Percentiles rank a stretch among this genome's conserved stretches.
Evolutionary conservation across 1,140 invertebrate genomes (phyloP).

Genomic region (Bombus turneri): DNA sequence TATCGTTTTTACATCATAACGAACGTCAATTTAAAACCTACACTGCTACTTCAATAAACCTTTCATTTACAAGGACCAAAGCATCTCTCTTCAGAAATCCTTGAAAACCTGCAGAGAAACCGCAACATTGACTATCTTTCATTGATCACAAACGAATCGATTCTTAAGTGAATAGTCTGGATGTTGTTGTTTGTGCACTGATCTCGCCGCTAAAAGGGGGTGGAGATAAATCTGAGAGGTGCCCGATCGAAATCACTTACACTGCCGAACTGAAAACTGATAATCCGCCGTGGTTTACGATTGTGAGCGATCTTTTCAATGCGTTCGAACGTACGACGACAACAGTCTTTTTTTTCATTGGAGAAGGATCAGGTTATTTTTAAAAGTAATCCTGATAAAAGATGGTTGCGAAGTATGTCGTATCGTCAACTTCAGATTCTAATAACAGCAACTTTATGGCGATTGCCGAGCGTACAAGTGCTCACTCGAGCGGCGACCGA

Average conservation of each 20-base stretch:
- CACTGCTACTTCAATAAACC: background rate
- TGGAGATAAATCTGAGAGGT: slow-evolving; percentile 20
- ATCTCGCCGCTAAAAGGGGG: slow-evolving; percentile 15
- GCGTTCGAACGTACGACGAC: background rate
- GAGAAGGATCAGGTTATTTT: background rate
- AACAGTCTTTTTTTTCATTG: background rate
- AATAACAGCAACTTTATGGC: slow-evolving; percentile 16
- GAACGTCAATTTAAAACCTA: background rate
- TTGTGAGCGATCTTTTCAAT: background rate
- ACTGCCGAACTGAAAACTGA: slow-evolving; percentile 3
- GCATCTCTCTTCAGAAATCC: background rate
- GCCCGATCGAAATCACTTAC: slow-evolving; percentile 31
- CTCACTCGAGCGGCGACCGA: background rate
- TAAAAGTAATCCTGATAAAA: slow-evolving; percentile 12
- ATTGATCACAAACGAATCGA: background rate
- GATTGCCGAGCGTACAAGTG: slow-evolving; percentile 4
- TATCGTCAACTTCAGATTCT: slow-evolving; percentile 1
- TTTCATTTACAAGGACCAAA: background rate
- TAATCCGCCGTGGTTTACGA: slow-evolving; percentile 28
- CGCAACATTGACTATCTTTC: background rate
- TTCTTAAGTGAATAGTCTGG: slow-evolving; percentile 3
- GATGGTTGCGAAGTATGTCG: too few relatives aligned
- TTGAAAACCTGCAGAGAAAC: background rate
- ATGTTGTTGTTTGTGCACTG: background rate
- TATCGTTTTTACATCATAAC: background rate